Evolutionary conservation across 2,888 invertebrate species (phyloP).

Genomic region (Phalangium opilio): DNA sequence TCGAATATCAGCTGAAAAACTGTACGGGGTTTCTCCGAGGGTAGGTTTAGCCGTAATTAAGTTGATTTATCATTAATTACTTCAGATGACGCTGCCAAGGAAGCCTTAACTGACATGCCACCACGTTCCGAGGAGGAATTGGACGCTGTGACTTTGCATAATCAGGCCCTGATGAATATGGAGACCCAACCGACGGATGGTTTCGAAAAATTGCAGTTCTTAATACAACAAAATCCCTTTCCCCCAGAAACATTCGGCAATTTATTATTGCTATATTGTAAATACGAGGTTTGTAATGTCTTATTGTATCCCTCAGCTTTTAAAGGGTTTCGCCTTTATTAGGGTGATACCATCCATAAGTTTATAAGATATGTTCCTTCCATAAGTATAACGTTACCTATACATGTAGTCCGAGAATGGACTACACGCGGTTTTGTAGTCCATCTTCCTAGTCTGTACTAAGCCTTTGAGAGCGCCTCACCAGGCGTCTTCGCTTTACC

Average conservation of each 20-base stretch:
- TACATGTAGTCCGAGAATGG: no score
- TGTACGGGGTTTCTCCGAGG: no score
- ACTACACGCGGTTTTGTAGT: no score
- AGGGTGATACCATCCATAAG: no score
- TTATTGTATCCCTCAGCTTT: no score
- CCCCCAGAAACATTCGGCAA: conserved; percentile 97
- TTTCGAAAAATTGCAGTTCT: conserved; percentile 83
- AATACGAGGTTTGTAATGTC: conserved; percentile 60
- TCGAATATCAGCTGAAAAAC: conserved; percentile 85
- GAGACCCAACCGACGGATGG: conserved; percentile 77
- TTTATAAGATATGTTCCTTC: no score
- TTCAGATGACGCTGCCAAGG: conserved; percentile 62
- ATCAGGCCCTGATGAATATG: conserved; percentile 83
- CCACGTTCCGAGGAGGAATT: conserved; percentile 82
- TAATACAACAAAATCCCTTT: conserved; percentile 87
- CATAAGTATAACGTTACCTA: no score
- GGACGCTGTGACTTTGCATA: conserved; percentile 93
- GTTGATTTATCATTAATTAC: conserved; percentile 3
- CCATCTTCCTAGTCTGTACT: no score
- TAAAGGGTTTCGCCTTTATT: no score
- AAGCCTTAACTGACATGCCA: conserved; percentile 53
- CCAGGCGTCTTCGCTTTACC: no score
- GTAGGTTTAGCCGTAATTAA: no score
- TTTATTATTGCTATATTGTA: conserved; percentile 81
- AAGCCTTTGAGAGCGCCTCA: no score